Percentiles rank a stretch among this genome's conserved stretches.
Evolutionary conservation across 2,888 invertebrate genomes (phyloP).

Genomic region (Nasonovia ribisnigri): DNA sequence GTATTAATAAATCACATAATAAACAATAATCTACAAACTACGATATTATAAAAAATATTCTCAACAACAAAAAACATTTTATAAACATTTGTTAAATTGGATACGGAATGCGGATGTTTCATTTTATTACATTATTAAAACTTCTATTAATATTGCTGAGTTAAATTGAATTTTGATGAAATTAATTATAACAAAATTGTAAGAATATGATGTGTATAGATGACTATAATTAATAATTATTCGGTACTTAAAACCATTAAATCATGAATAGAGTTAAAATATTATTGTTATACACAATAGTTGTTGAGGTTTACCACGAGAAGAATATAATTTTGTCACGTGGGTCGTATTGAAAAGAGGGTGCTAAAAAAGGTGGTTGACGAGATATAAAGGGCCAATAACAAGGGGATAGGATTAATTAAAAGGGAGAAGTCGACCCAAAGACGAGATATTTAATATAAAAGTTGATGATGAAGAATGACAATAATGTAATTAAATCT

Average conservation of each 20-base stretch:
- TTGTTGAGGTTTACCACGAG: background rate
- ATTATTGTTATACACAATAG: background rate
- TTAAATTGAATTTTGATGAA: background rate
- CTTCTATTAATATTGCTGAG: background rate
- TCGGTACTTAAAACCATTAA: background rate
- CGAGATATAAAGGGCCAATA: slow-evolving; percentile 54
- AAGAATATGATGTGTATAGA: background rate
- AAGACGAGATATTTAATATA: slow-evolving; percentile 58
- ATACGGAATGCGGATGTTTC: background rate
- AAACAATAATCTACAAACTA: background rate
- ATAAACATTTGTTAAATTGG: background rate
- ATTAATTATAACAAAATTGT: background rate
- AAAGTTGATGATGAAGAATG: slow-evolving; percentile 64
- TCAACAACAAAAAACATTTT: background rate
- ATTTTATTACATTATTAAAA: background rate
- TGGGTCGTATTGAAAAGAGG: background rate
- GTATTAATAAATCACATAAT: background rate
- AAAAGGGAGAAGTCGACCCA: slow-evolving; percentile 58
- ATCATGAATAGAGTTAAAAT: background rate
- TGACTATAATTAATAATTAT: background rate
- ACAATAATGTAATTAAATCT: slow-evolving; percentile 60
- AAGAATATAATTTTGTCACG: slow-evolving; percentile 5
- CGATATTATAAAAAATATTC: background rate
- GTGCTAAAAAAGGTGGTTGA: slow-evolving; percentile 35
- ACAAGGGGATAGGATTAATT: slow-evolving; percentile 52